A percentile compares a stretch with the other conserved stretches of the same genome.
Conservation (phyloP, 2,888 invertebrate genomes). For the Epirrhoe alternata region DNA sequence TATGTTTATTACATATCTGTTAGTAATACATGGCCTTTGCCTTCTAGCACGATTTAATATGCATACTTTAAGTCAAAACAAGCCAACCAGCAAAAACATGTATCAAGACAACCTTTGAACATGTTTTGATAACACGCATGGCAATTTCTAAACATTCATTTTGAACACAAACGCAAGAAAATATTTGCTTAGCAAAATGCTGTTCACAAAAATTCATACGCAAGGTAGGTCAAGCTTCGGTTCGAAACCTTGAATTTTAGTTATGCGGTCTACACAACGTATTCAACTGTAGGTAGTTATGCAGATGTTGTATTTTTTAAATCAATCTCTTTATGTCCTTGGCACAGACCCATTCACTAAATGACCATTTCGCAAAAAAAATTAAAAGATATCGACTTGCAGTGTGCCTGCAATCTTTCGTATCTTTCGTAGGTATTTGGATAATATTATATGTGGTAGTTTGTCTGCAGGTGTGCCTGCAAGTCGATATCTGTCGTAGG, state of each 20-base stretch:
- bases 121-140: not conserved
- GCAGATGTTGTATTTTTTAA: not conserved
- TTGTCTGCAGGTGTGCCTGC: no score
- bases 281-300: conserved; percentile 9
- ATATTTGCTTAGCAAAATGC: not conserved
- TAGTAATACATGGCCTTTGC: not conserved
- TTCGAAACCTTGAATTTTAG: conserved; percentile 25
- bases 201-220: not conserved
- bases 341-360: not conserved
- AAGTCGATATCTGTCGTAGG: no score
- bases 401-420: no score
- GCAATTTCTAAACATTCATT: conserved; percentile 4
- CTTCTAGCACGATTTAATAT: not conserved
- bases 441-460: no score
- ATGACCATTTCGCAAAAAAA: not conserved
- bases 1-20: not conserved
- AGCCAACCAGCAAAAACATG: not conserved
- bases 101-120: conserved; percentile 18
- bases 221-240: conserved; percentile 17
- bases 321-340: not conserved
- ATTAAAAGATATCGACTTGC: no score
- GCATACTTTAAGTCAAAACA: not conserved
- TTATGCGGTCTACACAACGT: conserved; percentile 2
- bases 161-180: not conserved
- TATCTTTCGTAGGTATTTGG: no score